Evolutionary conservation across 2,888 invertebrate species (phyloP).

Genomic region (Tanypteryx hageni): DNA sequence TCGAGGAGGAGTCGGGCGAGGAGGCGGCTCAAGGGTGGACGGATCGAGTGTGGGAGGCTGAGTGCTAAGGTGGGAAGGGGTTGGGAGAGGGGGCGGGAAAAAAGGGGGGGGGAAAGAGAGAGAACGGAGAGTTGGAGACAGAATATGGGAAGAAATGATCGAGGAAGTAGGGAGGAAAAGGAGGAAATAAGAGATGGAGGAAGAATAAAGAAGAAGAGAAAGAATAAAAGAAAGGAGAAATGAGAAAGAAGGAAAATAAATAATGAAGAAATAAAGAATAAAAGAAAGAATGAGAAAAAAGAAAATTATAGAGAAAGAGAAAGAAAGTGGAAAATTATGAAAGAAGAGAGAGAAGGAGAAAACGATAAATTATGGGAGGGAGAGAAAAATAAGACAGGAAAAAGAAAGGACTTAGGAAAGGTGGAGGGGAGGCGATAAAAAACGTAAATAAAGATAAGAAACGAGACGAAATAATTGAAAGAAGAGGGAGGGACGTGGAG

Average conservation of each 20-base stretch:
- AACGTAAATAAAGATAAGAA: too few species aligned
- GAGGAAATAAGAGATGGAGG: neutral
- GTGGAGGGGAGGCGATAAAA: too few species aligned
- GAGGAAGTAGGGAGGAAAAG: neutral
- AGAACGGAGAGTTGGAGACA: neutral
- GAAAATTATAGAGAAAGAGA: neutral
- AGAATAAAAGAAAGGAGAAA: neutral
- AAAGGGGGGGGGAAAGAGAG: neutral
- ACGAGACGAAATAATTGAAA: too few species aligned
- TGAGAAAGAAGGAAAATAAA: neutral
- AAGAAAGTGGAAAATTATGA: neutral
- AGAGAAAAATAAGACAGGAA: too few species aligned
- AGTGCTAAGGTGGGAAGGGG: slow-evolving; percentile 32
- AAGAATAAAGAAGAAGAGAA: neutral
- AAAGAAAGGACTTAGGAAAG: too few species aligned
- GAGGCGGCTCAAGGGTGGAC: slow-evolving; percentile 1
- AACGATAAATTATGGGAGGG: too few species aligned
- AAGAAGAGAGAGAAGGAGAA: neutral
- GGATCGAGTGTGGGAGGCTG: slow-evolving; percentile 54
- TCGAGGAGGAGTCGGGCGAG: neutral
- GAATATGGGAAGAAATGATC: neutral
- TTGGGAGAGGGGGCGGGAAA: neutral
- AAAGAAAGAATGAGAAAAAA: neutral
- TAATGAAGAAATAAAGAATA: neutral
- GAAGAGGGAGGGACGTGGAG: neutral